A percentile compares a stretch with the other conserved stretches of the same genome.
Conservation (phyloP, 2,888 invertebrate genomes). For the Leptopilina myrica region DNA sequence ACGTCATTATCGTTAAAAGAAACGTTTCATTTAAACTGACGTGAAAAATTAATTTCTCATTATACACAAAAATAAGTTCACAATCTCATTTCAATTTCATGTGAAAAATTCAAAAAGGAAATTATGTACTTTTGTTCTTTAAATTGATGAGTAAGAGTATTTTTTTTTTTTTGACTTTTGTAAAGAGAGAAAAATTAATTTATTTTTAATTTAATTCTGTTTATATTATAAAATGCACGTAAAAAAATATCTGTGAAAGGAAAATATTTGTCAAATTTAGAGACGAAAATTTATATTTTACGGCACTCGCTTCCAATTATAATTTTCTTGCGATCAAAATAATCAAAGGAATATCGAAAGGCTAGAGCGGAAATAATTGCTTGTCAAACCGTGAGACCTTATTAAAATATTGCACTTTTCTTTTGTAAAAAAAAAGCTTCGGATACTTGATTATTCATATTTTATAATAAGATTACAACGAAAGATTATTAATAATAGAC, state of each 20-base stretch:
- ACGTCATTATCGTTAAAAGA: slow-evolving; percentile 6
- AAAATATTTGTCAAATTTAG: background rate
- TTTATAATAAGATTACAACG: background rate
- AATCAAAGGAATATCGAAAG: background rate
- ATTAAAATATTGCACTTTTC: slow-evolving; percentile 29
- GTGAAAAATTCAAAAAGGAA: too few relatives aligned
- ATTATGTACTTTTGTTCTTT: too few relatives aligned
- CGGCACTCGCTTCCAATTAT: slow-evolving; percentile 27
- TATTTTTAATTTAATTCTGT: background rate
- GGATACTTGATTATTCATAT: background rate
- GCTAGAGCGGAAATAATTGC: slow-evolving; percentile 27
- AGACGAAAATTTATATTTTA: slow-evolving; percentile 14
- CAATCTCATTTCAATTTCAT: background rate
- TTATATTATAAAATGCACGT: background rate
- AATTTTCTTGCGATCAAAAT: slow-evolving; percentile 25
- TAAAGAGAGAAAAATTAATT: too few relatives aligned
- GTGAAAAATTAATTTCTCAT: background rate
- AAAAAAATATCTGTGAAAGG: background rate
- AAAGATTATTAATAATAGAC: background rate
- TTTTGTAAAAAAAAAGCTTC: background rate
- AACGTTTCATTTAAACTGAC: background rate
- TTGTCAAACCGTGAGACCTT: slow-evolving; percentile 30
- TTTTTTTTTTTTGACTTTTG: too few relatives aligned
- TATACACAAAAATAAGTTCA: background rate
- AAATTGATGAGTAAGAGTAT: too few relatives aligned